These are phyloP conservation scores for Odontesthes bonariensis DNA, from an alignment of 2,113 vertebrate species.

Conservation along the genomic window DNA sequence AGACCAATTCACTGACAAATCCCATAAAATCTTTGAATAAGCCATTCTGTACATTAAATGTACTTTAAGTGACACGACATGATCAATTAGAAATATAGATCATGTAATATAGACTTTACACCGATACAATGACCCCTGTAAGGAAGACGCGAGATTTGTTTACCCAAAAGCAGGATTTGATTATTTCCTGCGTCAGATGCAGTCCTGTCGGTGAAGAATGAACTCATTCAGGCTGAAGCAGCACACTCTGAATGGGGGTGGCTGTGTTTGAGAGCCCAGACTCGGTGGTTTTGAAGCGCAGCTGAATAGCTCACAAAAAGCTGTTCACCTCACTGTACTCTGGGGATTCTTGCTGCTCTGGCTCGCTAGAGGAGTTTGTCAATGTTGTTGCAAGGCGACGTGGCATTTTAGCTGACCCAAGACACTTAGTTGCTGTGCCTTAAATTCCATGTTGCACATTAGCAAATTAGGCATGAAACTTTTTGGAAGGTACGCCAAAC, in stretches of 20 bases:
- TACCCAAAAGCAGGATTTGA: constrained; percentile 55
- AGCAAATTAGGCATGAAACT: background rate
- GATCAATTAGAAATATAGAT: no score
- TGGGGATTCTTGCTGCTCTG: constrained; percentile 2
- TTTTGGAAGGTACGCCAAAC: background rate
- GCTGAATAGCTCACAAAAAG: constrained; percentile 34
- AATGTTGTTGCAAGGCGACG: background rate
- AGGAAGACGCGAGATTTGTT: constrained; percentile 36
- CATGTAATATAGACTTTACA: background rate
- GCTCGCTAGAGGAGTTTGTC: constrained; percentile 1
- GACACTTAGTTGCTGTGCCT: background rate
- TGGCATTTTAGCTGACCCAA: background rate
- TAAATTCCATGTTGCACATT: background rate
- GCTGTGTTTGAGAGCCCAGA: constrained; percentile 26
- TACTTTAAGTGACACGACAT: background rate
- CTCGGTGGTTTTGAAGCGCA: constrained; percentile 23
- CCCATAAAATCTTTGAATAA: constrained; percentile 12
- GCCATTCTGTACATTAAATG: background rate
- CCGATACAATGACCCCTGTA: background rate
- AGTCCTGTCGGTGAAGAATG: constrained; percentile 55
- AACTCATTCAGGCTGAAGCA: constrained; percentile 54
- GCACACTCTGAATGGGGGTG: constrained; percentile 27
- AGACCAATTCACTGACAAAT: constrained; percentile 27
- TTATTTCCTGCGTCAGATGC: constrained; percentile 45
- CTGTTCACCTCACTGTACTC: constrained; percentile 36